phyloP scores from a whole-genome alignment of 2,113 vertebrate genomes.

The Xiphophorus hellerii region DNA sequence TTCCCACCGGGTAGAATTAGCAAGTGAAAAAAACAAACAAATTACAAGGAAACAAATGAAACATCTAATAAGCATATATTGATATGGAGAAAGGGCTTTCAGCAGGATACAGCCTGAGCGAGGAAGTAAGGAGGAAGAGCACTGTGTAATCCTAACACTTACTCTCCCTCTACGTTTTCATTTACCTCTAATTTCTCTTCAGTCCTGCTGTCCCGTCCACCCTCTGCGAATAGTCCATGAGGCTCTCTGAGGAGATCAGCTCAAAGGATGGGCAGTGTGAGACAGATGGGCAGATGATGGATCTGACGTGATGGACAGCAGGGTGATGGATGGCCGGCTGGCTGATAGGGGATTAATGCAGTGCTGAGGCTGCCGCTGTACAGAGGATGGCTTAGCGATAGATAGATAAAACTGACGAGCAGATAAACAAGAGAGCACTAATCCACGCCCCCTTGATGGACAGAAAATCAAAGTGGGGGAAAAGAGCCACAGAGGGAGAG shows the following conservation, averaged over 20 bases:
- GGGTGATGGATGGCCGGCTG: constrained; percentile 81
- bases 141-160: constrained; percentile 58
- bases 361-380: constrained; percentile 66
- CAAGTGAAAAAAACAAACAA: constrained; percentile 76
- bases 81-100: constrained; percentile 61
- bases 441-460: constrained; percentile 81
- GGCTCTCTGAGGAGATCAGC: constrained; percentile 66
- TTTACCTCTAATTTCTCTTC: constrained; percentile 56
- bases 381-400: constrained; percentile 75
- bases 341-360: constrained; percentile 84
- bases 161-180: constrained; percentile 39
- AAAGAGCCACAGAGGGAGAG: constrained; percentile 62
- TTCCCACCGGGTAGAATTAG: constrained; percentile 77
- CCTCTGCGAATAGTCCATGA: constrained; percentile 52
- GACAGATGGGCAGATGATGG: constrained; percentile 85
- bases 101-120: constrained; percentile 34
- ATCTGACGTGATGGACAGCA: constrained; percentile 82
- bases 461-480: constrained; percentile 80
- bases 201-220: constrained; percentile 41
- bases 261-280: constrained; percentile 65
- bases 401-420: constrained; percentile 82
- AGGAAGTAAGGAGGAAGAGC: constrained; percentile 29
- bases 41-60: constrained; percentile 76
- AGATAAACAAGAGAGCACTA: constrained; percentile 83
- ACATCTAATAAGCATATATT: constrained; percentile 75